phyloP scores from a whole-genome alignment of 2,888 invertebrate species.

The Erebia epiphron region DNA sequence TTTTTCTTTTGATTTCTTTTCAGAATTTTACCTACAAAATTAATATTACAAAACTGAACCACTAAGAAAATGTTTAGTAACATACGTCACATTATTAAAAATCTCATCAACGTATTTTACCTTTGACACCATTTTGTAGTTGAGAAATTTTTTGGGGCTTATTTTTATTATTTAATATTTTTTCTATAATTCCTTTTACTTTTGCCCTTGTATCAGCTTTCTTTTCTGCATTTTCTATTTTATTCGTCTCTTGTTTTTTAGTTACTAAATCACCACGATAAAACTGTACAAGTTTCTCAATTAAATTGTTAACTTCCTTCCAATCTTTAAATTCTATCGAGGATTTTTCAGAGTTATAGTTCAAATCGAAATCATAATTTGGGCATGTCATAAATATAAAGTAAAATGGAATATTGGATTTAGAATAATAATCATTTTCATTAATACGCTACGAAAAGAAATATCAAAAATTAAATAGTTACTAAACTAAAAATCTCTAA shows the following conservation, averaged over 20 bases:
- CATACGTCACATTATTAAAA: not conserved
- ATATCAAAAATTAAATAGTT: not conserved
- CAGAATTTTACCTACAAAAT: conserved; percentile 56
- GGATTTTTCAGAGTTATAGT: conserved; percentile 70
- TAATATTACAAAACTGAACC: not conserved
- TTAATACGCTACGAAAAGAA: conserved; percentile 28
- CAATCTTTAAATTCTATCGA: conserved; percentile 82
- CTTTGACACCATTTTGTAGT: conserved; percentile 70
- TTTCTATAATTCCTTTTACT: conserved; percentile 69
- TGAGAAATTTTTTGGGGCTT: conserved; percentile 57
- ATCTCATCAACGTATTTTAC: conserved; percentile 46
- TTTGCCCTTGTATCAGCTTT: conserved; percentile 50
- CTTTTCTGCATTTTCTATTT: conserved; percentile 29
- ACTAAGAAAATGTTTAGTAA: not conserved
- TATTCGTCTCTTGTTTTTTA: conserved; percentile 36
- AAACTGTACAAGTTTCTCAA: conserved; percentile 64
- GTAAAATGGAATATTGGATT: conserved; percentile 66
- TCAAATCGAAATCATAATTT: conserved; percentile 78
- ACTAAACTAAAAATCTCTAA: no score
- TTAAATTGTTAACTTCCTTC: conserved; percentile 60
- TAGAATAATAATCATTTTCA: conserved; percentile 43
- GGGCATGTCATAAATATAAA: conserved; percentile 83
- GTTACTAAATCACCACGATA: conserved; percentile 56
- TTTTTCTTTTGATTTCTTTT: conserved; percentile 54
- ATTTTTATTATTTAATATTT: conserved; percentile 63